Evolutionary conservation across 2,113 vertebrate genomes (phyloP).

Genomic region (Percopsis transmontana): DNA sequence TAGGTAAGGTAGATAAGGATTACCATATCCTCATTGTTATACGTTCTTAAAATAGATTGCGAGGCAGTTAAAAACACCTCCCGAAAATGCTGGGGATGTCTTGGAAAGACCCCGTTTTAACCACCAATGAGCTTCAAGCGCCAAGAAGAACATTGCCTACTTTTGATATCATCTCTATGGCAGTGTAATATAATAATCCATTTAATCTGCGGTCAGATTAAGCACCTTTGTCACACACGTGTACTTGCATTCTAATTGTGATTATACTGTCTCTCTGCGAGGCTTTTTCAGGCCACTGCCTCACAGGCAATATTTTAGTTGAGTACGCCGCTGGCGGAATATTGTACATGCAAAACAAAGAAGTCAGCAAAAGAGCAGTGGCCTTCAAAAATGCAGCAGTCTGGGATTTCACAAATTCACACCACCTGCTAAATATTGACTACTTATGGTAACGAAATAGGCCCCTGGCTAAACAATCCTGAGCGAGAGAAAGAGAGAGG

Average conservation of each 20-base stretch:
- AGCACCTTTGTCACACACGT: neutral
- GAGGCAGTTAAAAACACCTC: too few species aligned
- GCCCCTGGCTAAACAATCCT: slow-evolving; percentile 41
- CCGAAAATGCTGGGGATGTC: too few species aligned
- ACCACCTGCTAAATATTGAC: slow-evolving; percentile 57
- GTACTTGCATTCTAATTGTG: slow-evolving; percentile 5
- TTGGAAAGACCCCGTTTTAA: too few species aligned
- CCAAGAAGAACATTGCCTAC: too few species aligned
- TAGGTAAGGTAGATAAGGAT: too few species aligned
- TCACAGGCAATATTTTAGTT: slow-evolving; percentile 43
- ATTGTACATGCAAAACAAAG: slow-evolving; percentile 65
- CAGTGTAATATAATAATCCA: too few species aligned
- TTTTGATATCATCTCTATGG: too few species aligned
- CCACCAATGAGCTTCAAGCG: too few species aligned
- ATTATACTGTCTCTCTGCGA: slow-evolving; percentile 13
- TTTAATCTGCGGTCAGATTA: slow-evolving; percentile 1
- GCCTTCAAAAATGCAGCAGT: slow-evolving; percentile 60
- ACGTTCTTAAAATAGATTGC: too few species aligned
- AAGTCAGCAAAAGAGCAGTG: slow-evolving; percentile 66
- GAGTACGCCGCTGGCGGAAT: slow-evolving; percentile 44
- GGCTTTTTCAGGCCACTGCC: slow-evolving; percentile 15
- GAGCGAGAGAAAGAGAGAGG: too few species aligned
- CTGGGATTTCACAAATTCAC: slow-evolving; percentile 56
- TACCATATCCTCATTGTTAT: too few species aligned
- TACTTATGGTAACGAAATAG: slow-evolving; percentile 43